A percentile compares a stretch with the other conserved stretches of the same genome.
Evolutionary conservation across 2,888 invertebrate genomes (phyloP).

Genomic region (Nomada fabriciana): DNA sequence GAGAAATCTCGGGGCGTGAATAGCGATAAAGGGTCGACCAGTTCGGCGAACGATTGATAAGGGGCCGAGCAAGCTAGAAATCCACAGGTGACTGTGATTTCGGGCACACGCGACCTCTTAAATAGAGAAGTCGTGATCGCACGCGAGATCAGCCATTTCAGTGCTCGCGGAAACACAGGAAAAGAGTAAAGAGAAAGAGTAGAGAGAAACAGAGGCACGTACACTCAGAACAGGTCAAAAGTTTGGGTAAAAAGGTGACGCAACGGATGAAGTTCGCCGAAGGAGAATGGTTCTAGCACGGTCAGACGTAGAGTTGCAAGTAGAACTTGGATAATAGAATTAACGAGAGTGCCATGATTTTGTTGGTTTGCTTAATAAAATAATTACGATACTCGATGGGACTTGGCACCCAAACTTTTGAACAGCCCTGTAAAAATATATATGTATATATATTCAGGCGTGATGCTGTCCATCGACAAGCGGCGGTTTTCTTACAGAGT

Average conservation of each 20-base stretch:
- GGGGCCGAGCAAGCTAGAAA: conserved; percentile 3
- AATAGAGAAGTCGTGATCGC: conserved; percentile 44
- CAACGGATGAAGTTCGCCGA: not conserved
- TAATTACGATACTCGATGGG: too few species aligned
- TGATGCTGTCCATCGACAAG: conserved; percentile 52
- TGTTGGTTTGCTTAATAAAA: too few species aligned
- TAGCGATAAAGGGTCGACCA: conserved; percentile 1
- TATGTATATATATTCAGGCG: conserved; percentile 25
- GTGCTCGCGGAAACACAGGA: conserved; percentile 24
- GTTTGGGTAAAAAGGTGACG: conserved; percentile 25
- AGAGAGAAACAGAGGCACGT: conserved; percentile 48
- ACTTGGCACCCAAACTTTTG: conserved; percentile 27
- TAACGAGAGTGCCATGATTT: too few species aligned
- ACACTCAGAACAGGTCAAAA: conserved; percentile 36
- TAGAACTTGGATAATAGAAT: too few species aligned
- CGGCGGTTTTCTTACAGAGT: conserved; percentile 91
- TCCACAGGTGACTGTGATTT: conserved; percentile 41
- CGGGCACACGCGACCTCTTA: conserved; percentile 10
- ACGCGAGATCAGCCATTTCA: conserved; percentile 34
- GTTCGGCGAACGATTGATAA: conserved; percentile 27
- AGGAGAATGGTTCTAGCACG: not conserved
- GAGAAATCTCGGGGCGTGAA: not conserved
- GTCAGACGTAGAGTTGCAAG: not conserved
- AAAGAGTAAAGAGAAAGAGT: conserved; percentile 18
- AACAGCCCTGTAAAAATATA: conserved; percentile 6